These are phyloP conservation scores for Mesorhabditis spiculigera DNA, from an alignment of 2,888 invertebrate genomes.

Conservation along the genomic window DNA sequence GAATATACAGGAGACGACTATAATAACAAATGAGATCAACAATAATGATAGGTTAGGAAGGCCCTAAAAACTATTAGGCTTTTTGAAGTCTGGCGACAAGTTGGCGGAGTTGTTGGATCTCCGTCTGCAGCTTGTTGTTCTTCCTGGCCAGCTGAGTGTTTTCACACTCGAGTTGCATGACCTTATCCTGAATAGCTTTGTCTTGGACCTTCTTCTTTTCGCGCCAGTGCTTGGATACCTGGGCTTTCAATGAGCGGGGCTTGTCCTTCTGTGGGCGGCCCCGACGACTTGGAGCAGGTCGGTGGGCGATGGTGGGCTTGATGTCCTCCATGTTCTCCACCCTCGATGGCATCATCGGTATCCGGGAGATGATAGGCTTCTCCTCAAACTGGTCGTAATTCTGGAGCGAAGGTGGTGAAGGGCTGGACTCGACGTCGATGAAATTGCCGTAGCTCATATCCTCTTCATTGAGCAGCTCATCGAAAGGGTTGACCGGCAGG, in stretches of 20 bases:
- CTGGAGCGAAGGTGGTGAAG: background rate
- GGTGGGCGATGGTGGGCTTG: background rate
- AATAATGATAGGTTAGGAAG: too few relatives aligned
- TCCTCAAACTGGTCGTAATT: background rate
- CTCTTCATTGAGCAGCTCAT: background rate
- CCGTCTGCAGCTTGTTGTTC: background rate
- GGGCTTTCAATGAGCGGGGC: background rate
- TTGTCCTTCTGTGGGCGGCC: background rate
- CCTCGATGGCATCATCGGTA: too few relatives aligned
- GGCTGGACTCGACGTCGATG: background rate
- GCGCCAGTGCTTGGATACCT: background rate
- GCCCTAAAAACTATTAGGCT: background rate
- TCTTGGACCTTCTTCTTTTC: background rate
- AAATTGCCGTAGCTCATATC: background rate
- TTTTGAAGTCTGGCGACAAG: background rate
- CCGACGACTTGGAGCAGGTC: background rate
- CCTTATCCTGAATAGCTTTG: background rate
- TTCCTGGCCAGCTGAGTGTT: background rate
- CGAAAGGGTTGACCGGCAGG: background rate
- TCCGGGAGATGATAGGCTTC: too few relatives aligned
- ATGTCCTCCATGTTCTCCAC: background rate
- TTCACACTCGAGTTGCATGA: background rate
- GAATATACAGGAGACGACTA: too few relatives aligned
- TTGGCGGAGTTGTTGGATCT: background rate
- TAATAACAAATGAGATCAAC: too few relatives aligned